Evolutionary conservation across 2,888 invertebrate species (phyloP).

Genomic region (Troides oblongomaculatus): DNA sequence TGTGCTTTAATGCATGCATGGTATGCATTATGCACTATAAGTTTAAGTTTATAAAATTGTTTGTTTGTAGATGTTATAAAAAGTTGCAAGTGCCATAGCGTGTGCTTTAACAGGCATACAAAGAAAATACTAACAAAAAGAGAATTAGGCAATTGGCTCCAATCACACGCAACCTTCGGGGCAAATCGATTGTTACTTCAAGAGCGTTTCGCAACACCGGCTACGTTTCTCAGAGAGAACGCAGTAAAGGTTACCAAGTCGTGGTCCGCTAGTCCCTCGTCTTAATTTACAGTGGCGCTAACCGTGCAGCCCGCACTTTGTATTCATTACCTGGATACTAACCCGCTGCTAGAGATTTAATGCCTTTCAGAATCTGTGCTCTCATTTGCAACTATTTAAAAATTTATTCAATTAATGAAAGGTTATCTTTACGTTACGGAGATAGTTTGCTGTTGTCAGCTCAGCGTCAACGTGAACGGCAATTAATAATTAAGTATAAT

Average conservation of each 20-base stretch:
- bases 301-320: slow-evolving; percentile 72
- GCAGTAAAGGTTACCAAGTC: slow-evolving; percentile 55
- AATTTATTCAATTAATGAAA: slow-evolving; percentile 50
- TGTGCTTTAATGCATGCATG: neutral
- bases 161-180: slow-evolving; percentile 53
- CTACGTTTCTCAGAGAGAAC: slow-evolving; percentile 40
- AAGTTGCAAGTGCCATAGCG: neutral
- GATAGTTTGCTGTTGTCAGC: neutral
- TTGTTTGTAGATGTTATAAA: neutral
- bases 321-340: slow-evolving; percentile 71
- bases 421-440: neutral
- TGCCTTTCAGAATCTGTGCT: slow-evolving; percentile 58
- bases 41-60: too few species aligned
- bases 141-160: slow-evolving; percentile 6
- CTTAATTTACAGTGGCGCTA: slow-evolving; percentile 72
- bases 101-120: neutral
- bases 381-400: slow-evolving; percentile 62
- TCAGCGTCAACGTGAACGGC: neutral
- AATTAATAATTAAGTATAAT: too few species aligned
- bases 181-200: slow-evolving; percentile 47
- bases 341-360: slow-evolving; percentile 59
- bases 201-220: slow-evolving; percentile 49
- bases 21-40: too few species aligned
- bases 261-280: slow-evolving; percentile 49
- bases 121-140: slow-evolving; percentile 41